Evolutionary conservation across 2,888 invertebrate genomes (phyloP), one percentile per base, ranked within the genome.

Genomic region (Asteroscopus sphinx): DNA sequence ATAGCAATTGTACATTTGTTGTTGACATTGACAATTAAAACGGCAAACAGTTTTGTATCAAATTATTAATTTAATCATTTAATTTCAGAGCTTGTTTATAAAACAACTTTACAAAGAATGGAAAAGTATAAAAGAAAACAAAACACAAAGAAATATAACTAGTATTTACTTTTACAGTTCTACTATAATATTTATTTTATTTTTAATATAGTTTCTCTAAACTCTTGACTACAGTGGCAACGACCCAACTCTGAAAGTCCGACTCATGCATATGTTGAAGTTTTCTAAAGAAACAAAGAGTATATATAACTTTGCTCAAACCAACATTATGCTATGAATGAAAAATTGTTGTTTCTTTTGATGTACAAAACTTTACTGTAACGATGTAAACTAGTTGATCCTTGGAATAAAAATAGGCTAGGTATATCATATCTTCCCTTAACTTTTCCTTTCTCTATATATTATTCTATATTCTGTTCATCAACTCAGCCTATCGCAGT

Each of bases 231-330:
- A 33, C 4, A 15, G 42, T 44, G 51, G 51, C 46, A 62, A 36
- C 49, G 37, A 36, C 63, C 46, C 12, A 25, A 21, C 46, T 36
- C 42, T 26, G 4, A 55, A 64, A 47, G 36, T 54, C 46, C 5
- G n/a, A 64, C 12, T 42, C 58, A 17, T 60, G 73, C 26, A 47
- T 71, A 41, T 40, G 67, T 30, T 65, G 17, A 44, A 56, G 21
- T 56, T 66, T 56, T 49, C n/a, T 35, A 3, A 37, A 46, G 36
- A 49, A 35, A 30, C 42, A 67, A 60, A 60, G 54, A 54, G n/a
- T n/a, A n/a, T n/a, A 11, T 33, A 21, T 32, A 61, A 61, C 16
- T 55, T 55, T 41, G 11, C 30, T 55, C n/a, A 30, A 47, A 9
- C 11, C 12, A 49, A 41, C 41, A 7, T 37, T 41, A 30, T 15